A percentile compares a stretch with the other conserved stretches of the same genome.
These are phyloP conservation scores for Coleophora deauratella DNA, from an alignment of 2,888 invertebrate genomes.

Conservation along the genomic window DNA sequence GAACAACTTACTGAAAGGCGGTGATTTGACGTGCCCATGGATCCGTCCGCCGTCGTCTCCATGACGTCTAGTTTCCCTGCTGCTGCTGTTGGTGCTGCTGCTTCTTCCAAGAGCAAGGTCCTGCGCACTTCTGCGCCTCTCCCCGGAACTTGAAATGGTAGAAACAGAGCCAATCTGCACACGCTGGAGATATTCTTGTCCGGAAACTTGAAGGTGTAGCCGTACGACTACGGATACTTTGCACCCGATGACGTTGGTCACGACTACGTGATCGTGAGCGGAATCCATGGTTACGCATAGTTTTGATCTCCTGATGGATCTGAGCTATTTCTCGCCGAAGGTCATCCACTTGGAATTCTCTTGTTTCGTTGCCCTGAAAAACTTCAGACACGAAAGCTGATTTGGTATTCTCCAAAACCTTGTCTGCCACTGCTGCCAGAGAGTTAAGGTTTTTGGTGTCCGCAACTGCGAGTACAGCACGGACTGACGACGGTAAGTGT, in stretches of 20 bases:
- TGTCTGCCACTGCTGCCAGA: slow-evolving; percentile 9
- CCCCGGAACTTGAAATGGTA: slow-evolving; percentile 5
- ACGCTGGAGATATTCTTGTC: no score
- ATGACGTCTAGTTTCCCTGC: slow-evolving; percentile 8
- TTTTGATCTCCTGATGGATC: background rate
- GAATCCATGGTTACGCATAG: background rate
- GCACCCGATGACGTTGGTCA: background rate
- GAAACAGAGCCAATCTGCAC: slow-evolving; percentile 8
- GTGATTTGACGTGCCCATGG: background rate
- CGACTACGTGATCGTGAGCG: background rate
- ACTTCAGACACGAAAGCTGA: background rate
- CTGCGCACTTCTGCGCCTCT: slow-evolving; percentile 3
- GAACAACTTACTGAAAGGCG: background rate
- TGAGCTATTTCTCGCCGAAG: background rate
- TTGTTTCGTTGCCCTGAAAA: background rate
- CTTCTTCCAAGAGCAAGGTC: slow-evolving; percentile 5
- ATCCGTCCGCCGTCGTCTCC: background rate
- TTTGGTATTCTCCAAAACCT: slow-evolving; percentile 5
- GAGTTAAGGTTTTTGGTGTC: slow-evolving; percentile 5
- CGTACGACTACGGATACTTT: background rate
- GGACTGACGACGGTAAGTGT: slow-evolving; percentile 9
- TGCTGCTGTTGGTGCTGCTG: no score
- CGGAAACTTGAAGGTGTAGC: no score
- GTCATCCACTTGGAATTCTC: background rate
- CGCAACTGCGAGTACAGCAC: slow-evolving; percentile 6